Evolutionary conservation across 2,113 vertebrate species (phyloP).

Genomic region (Dipodomys merriami): DNA sequence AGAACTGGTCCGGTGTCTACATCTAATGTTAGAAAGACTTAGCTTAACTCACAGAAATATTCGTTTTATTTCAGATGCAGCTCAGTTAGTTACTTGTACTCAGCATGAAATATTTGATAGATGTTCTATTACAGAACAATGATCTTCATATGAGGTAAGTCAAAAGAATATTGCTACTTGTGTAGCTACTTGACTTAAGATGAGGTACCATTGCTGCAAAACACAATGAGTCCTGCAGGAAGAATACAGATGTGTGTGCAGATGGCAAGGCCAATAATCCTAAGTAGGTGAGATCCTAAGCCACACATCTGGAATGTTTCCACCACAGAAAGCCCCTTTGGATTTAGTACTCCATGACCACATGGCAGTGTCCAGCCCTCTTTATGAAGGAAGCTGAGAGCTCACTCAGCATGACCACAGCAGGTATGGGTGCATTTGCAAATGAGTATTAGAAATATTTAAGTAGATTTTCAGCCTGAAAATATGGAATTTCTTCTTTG

Average conservation of each 20-base stretch:
- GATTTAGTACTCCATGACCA: no score
- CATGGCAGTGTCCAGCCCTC: fast-evolving
- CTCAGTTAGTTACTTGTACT: neutral
- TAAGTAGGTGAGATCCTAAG: neutral
- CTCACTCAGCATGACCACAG: neutral
- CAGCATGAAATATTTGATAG: neutral
- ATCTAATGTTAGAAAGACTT: neutral
- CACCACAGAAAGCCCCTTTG: neutral
- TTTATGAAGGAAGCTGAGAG: neutral
- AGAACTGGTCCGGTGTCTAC: neutral
- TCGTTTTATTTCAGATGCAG: neutral
- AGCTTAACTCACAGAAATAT: neutral
- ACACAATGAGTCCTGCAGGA: neutral
- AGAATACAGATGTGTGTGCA: neutral
- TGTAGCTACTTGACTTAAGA: neutral
- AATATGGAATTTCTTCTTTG: neutral
- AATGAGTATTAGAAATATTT: neutral
- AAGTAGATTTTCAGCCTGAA: neutral
- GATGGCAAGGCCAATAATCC: neutral
- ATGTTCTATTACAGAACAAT: slow-evolving; percentile 16
- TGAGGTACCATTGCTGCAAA: neutral
- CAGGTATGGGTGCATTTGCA: neutral
- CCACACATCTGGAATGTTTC: neutral
- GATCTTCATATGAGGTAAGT: neutral
- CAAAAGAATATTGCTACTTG: neutral